Base-by-base conservation (phyloP, 2,113 vertebrate genomes). In the Gila orcuttii region DNA sequence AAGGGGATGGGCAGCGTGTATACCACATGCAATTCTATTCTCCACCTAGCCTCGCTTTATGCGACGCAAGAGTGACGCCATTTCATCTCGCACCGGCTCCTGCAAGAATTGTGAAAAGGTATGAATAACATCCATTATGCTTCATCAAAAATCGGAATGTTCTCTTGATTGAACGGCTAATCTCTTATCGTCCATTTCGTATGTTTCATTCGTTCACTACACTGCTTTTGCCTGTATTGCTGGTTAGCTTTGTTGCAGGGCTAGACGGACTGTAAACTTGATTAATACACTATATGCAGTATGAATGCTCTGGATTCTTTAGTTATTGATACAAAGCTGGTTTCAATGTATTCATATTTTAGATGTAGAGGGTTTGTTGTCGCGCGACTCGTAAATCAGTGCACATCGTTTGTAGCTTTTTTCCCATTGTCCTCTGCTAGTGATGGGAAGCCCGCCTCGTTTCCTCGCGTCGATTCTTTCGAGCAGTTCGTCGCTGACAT, bases 51-150 rank as follows among this genome's bases (percentile, higher is more conserved):
- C 8, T 59, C 39, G 64, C 52, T 15, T 31, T 86, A 17, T 69
- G 6, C 77, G 82, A 71, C 17, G 50, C 64, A 36, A n/a, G 50
- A 23, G 50, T 31, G 85, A 36, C 85, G 85, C 85, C 85, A 86
- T 86, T 86, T 86, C 77, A 74, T 60, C 62, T 60, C 42, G 15
- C 52, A 8, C 71, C 71, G 71, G 71, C 77, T 28, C 2, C 23
- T 81, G 77, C 52, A 31, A 57, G 66, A 39, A 62, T 57, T 3
- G 55, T 45, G 31, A 74, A 15, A 81, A 86, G 85, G 85, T 81
- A 81, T 23, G 78, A 28, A 42, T 6, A 8, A 8, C 80, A 28
- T 39, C 17, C 21, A 25, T 73, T 11, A 4, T 73, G 7, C n/a
- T 45, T 4, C 0, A 19, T 45, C 6, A 2, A 19, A 45, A 64